Conservation (phyloP, 1,140 invertebrate species). For the Neodiprion virginianus region DNA sequence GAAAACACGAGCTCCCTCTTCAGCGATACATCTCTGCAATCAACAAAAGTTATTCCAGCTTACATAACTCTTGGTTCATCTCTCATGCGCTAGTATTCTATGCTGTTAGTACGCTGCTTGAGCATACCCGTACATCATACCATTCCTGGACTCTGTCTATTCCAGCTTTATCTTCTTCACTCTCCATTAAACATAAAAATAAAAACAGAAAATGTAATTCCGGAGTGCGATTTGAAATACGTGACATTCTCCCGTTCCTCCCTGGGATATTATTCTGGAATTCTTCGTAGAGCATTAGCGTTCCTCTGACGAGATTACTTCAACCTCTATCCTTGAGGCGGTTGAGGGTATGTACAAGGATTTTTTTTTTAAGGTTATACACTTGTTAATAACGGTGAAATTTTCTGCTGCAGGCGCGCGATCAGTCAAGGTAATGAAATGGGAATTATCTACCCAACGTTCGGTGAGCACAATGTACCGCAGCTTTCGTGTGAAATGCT, state of each 20-base stretch:
- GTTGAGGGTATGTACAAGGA: not conserved
- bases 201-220: slow-evolving; percentile 32
- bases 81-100: not conserved
- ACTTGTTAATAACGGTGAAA: not conserved
- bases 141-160: slow-evolving; percentile 22
- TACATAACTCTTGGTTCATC: not conserved
- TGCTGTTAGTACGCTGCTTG: not conserved
- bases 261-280: not conserved
- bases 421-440: too few relatives aligned
- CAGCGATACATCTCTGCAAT: slow-evolving; percentile 5
- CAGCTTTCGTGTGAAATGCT: too few relatives aligned
- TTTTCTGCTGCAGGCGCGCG: not conserved
- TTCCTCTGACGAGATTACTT: not conserved
- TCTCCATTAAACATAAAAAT: slow-evolving; percentile 41
- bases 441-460: too few relatives aligned
- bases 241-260: slow-evolving; percentile 16
- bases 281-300: slow-evolving; percentile 2
- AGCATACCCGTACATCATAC: not conserved
- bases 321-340: not conserved
- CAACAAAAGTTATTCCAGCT: slow-evolving; percentile 16
- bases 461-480: too few relatives aligned
- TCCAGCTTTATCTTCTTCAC: slow-evolving; percentile 39
- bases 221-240: slow-evolving; percentile 14
- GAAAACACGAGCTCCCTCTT: slow-evolving; percentile 7
- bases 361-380: not conserved